phyloP scores from a whole-genome alignment of 2,113 vertebrate genomes.

The Meles meles region DNA sequence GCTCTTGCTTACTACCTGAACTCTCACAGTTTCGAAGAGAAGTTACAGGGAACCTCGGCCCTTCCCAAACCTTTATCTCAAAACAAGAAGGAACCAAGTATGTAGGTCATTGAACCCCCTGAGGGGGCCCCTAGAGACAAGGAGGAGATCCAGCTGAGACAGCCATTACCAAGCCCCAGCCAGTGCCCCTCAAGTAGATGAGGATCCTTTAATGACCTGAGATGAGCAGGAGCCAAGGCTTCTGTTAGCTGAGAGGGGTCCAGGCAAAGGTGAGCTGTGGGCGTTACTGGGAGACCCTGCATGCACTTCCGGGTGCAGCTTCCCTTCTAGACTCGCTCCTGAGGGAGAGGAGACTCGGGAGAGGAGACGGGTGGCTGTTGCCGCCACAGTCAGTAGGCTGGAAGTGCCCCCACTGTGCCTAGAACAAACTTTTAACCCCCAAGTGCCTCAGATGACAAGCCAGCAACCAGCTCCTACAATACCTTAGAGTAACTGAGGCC shows the following conservation, averaged over 20 bases:
- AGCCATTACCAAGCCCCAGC: background rate
- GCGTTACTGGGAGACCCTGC: background rate
- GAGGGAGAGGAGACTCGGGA: background rate
- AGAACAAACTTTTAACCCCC: background rate
- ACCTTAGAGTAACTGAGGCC: background rate
- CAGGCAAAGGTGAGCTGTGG: background rate
- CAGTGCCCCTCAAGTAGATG: background rate
- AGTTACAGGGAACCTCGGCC: background rate
- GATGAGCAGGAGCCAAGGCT: accelerated
- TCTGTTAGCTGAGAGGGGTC: background rate
- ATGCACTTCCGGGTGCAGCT: background rate
- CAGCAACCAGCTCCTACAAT: accelerated
- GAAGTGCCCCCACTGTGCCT: background rate
- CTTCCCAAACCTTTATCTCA: background rate
- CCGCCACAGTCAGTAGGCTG: accelerated
- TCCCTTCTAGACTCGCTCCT: background rate
- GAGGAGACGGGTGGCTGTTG: background rate
- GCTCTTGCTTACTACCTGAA: background rate
- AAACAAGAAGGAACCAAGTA: background rate
- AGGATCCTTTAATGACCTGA: background rate
- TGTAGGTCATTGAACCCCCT: background rate
- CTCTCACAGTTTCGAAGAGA: background rate
- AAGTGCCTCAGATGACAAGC: background rate
- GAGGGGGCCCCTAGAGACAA: background rate
- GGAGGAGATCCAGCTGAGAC: background rate